Conservation (phyloP, 1,140 invertebrate genomes). For the Brachionus koreanus region DNA sequence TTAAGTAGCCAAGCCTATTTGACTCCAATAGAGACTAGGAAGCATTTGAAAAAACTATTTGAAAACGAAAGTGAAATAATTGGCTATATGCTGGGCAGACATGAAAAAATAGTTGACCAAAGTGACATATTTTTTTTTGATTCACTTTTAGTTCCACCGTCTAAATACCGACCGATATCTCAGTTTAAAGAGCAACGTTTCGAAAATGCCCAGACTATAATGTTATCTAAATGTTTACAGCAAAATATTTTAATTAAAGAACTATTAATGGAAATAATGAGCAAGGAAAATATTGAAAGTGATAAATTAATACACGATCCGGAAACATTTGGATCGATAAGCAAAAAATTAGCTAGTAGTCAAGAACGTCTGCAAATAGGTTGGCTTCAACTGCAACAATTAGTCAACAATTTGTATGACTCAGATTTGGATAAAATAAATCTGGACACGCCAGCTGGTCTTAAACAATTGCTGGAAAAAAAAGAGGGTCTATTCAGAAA, state of each 20-base stretch:
- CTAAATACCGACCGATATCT: constrained; percentile 74
- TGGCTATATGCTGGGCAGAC: constrained; percentile 63
- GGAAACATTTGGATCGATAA: neutral
- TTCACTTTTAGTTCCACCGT: constrained; percentile 76
- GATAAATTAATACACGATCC: constrained; percentile 13
- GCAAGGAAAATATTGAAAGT: neutral
- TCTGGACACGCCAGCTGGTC: constrained; percentile 44
- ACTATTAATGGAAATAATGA: constrained; percentile 33
- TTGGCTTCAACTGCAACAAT: constrained; percentile 60
- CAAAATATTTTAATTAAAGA: constrained; percentile 41
- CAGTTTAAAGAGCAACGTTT: constrained; percentile 64
- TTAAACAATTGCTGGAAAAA: constrained; percentile 70
- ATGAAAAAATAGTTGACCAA: constrained; percentile 61
- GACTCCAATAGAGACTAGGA: constrained; percentile 59
- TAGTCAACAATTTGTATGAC: constrained; percentile 61
- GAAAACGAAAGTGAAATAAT: constrained; percentile 70
- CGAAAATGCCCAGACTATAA: constrained; percentile 76
- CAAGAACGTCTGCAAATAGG: constrained; percentile 56
- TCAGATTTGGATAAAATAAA: constrained; percentile 56
- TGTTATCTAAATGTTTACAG: constrained; percentile 53
- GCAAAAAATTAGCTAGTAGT: neutral
- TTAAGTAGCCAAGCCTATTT: constrained; percentile 50
- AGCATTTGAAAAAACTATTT: constrained; percentile 73
- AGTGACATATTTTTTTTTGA: constrained; percentile 86
- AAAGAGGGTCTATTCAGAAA: constrained; percentile 94